A percentile compares a stretch with the other conserved stretches of the same genome.
These are phyloP conservation scores for Ammodramus savannarum DNA, from an alignment of 2,113 vertebrate species.

Conservation along the genomic window DNA sequence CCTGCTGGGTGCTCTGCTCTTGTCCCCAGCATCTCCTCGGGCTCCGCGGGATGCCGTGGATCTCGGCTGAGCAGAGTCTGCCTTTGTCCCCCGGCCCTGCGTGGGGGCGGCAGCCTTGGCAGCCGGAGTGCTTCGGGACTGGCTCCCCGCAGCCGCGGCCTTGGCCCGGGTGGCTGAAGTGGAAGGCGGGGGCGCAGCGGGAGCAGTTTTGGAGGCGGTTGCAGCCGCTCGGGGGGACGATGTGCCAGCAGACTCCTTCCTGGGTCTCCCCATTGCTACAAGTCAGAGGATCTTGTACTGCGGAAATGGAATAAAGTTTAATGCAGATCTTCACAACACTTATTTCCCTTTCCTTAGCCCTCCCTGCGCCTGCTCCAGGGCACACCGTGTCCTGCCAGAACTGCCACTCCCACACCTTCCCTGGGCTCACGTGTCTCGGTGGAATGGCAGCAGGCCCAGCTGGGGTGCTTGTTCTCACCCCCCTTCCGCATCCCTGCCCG, in stretches of 20 bases:
- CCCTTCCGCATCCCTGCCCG: neutral
- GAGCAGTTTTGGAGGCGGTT: neutral
- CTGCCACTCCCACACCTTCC: neutral
- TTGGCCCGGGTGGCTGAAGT: neutral
- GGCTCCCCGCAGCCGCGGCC: rapidly evolving
- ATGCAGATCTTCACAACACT: neutral
- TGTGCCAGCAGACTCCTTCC: neutral
- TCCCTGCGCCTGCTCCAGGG: neutral
- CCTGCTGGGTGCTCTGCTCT: neutral
- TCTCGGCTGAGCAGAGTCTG: neutral
- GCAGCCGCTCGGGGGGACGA: neutral
- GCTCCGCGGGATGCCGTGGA: neutral
- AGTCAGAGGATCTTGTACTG: neutral
- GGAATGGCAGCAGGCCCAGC: neutral
- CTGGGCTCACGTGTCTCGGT: neutral
- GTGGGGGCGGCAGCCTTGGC: neutral
- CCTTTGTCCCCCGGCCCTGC: neutral
- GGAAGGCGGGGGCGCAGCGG: rapidly evolving
- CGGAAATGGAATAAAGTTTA: neutral
- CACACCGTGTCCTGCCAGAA: neutral
- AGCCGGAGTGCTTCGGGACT: neutral
- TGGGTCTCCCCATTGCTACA: slow-evolving; percentile 41
- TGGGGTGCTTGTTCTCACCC: neutral
- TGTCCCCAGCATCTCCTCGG: neutral
- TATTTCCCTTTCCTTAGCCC: neutral